Evolutionary conservation across 2,113 vertebrate species (phyloP), one percentile per base, ranked within the genome.

Genomic region (Chaetodon auriga): DNA sequence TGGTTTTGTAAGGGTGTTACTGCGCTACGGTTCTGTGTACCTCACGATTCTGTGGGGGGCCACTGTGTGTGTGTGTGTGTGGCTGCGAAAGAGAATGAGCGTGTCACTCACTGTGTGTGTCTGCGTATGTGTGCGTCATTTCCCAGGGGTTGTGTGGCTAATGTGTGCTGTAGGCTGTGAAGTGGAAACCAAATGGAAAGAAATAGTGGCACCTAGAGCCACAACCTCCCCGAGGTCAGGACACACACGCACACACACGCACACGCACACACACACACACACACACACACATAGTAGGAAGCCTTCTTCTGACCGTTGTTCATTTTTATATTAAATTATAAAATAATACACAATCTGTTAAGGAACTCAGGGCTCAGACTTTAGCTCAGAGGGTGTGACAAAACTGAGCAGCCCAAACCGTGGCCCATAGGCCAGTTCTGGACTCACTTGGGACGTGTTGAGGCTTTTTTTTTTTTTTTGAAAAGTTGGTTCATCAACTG

Each of bases 121-220:
- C 7, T 48, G 45, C 41, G 60, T 71, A 13, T 64, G 57, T 68
- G 49, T 8, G 3, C 1, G 12, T 3, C 58, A 77, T 89, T 69
- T 92, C 87, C 89, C 86, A 71, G 76, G 83, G 82, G 90, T 61
- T 75, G 75, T 82, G 68, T 66, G 72, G 74, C 75, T 92, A 92
- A 92, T 92, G 88, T 92, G 91, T 92, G 87, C 91, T 91, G 68
- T 74, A 87, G 70, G 78, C 88, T 89, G 81, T 93, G 92, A 93
- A 90, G 88, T 91, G 84, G 88, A 93, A 92, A 85, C 68, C 81
- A 91, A 91, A 87, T 74, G 68, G 68, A 80, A 87, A 84, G 60
- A 87, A 92, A 91, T 83, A 70, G 80, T 91, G 77, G 43, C 76
- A 83, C 83, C 84, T 75, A 86, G 55, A 77, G 75, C 69, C 73